phyloP scores from a whole-genome alignment of 2,113 vertebrate genomes.

The Chaetodon auriga region DNA sequence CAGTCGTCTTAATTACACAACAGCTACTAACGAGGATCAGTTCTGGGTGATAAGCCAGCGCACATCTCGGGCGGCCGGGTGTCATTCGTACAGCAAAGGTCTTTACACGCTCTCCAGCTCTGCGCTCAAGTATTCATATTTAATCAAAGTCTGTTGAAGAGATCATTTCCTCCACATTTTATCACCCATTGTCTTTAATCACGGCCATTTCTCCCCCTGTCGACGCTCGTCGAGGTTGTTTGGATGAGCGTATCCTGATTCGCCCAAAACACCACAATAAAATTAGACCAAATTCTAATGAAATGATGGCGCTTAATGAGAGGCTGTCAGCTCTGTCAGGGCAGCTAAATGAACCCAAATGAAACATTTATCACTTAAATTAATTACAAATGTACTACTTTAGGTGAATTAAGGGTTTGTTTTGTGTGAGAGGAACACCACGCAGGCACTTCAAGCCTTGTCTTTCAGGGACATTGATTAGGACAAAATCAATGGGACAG shows the following conservation, averaged over 20 bases:
- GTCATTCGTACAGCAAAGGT: slow-evolving; percentile 32
- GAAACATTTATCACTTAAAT: slow-evolving; percentile 58
- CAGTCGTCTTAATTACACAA: slow-evolving; percentile 31
- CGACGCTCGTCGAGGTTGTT: slow-evolving; percentile 15
- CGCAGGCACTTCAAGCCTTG: slow-evolving; percentile 12
- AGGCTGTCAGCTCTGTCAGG: slow-evolving; percentile 57
- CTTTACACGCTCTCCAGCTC: slow-evolving; percentile 22
- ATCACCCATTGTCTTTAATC: slow-evolving; percentile 64
- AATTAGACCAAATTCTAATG: slow-evolving; percentile 59
- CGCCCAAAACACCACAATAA: slow-evolving; percentile 57
- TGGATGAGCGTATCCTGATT: slow-evolving; percentile 38
- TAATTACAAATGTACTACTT: slow-evolving; percentile 57
- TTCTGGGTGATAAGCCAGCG: slow-evolving; percentile 15
- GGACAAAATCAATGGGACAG: slow-evolving; percentile 53
- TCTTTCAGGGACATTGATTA: slow-evolving; percentile 63
- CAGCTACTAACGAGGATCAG: slow-evolving; percentile 16
- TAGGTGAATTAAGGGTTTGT: slow-evolving; percentile 54
- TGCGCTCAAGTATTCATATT: slow-evolving; percentile 49
- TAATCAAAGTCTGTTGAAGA: slow-evolving; percentile 55
- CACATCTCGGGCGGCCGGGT: background rate
- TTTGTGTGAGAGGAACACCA: slow-evolving; percentile 26
- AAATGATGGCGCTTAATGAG: slow-evolving; percentile 53
- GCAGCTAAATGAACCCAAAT: slow-evolving; percentile 59
- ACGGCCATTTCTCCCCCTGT: slow-evolving; percentile 27
- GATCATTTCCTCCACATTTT: slow-evolving; percentile 58